These are phyloP conservation scores for Bombus huntii DNA, from an alignment of 1,140 invertebrate species.

Conservation along the genomic window DNA sequence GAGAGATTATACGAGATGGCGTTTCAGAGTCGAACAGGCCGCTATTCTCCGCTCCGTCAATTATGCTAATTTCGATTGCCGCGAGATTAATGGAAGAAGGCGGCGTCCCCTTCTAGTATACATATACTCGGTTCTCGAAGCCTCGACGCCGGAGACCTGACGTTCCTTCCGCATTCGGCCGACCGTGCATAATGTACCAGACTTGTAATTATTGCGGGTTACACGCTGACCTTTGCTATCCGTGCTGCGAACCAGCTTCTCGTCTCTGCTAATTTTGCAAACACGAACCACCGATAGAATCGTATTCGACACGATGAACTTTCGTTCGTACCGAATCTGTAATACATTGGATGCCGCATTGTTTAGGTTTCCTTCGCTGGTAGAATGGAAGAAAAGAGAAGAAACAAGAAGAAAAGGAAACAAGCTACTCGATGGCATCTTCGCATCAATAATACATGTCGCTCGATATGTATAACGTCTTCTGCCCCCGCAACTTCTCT, in stretches of 20 bases:
- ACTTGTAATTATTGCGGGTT: conserved; percentile 66
- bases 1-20: conserved; percentile 80
- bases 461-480: conserved; percentile 48
- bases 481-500: conserved; percentile 40
- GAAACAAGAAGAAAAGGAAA: not conserved
- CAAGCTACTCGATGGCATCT: conserved; percentile 64
- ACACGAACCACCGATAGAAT: conserved; percentile 1
- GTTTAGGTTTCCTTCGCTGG: not conserved
- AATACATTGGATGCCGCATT: not conserved
- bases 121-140: conserved; percentile 34
- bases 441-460: conserved; percentile 75
- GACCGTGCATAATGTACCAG: conserved; percentile 67
- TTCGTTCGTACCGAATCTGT: not conserved
- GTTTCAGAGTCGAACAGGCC: conserved; percentile 80
- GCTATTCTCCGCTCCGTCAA: conserved; percentile 82
- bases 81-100: conserved; percentile 82
- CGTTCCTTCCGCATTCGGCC: conserved; percentile 65
- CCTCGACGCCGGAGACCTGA: conserved; percentile 56
- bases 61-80: conserved; percentile 82
- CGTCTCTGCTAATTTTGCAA: not conserved
- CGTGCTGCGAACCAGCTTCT: not conserved
- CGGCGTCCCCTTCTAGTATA: conserved; percentile 68
- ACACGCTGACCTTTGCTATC: conserved; percentile 46
- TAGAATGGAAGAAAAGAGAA: conserved; percentile 4
- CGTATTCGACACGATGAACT: not conserved